These are phyloP conservation scores for Pocillopora grandis DNA, from an alignment of 92 coral and sea anemone species.

Conservation along the genomic window DNA sequence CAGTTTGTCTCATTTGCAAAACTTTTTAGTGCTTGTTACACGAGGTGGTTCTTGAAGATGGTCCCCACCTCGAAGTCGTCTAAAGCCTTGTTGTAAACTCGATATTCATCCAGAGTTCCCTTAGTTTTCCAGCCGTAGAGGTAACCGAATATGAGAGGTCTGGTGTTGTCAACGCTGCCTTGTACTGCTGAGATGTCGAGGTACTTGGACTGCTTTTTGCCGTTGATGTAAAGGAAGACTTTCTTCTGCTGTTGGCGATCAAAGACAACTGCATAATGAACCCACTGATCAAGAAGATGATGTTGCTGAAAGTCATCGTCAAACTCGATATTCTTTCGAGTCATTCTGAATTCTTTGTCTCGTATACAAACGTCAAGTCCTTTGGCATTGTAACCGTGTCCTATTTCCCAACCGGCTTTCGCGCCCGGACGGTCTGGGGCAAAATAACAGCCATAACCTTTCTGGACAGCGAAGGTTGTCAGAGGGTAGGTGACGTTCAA, in stretches of 20 bases:
- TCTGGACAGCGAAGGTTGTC: conserved; percentile 73
- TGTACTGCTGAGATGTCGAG: conserved; percentile 64
- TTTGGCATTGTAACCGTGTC: conserved; percentile 55
- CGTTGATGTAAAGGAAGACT: conserved; percentile 61
- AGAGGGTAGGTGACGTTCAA: conserved; percentile 62
- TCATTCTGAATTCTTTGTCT: conserved; percentile 55
- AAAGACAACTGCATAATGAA: conserved; percentile 59
- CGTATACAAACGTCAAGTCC: conserved; percentile 27
- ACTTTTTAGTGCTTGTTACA: conserved; percentile 24
- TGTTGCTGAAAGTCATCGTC: conserved; percentile 54
- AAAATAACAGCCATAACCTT: conserved; percentile 73
- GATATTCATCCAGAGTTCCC: conserved; percentile 80
- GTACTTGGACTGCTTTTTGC: conserved; percentile 58
- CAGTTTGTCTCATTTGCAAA: not conserved
- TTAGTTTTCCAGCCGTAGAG: conserved; percentile 81
- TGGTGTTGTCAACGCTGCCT: conserved; percentile 71
- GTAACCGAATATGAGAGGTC: conserved; percentile 62
- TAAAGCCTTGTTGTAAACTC: conserved; percentile 65
- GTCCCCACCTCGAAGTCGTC: conserved; percentile 44
- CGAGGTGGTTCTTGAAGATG: conserved; percentile 63
- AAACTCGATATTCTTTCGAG: conserved; percentile 25
- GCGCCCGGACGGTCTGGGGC: conserved; percentile 36
- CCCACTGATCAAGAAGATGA: conserved; percentile 61
- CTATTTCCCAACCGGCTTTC: conserved; percentile 71
- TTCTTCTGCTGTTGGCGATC: conserved; percentile 59